Evolutionary conservation across 2,113 vertebrate species (phyloP), one percentile per base, ranked within the genome.

Genomic region (Alces alces): DNA sequence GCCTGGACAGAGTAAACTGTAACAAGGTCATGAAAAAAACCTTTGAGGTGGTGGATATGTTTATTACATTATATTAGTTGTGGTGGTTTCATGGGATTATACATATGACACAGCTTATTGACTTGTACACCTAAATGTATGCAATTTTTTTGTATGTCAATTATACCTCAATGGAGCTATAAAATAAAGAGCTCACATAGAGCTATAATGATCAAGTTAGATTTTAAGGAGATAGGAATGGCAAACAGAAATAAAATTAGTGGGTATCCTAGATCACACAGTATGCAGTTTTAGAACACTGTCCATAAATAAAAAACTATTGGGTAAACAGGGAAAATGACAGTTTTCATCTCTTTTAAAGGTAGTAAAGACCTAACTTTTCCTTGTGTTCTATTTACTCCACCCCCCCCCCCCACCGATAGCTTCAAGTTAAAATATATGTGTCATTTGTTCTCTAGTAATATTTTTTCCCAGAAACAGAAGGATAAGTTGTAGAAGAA

Each of bases 401-500:
- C n/a, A n/a, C n/a, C n/a, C n/a, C n/a, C n/a, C n/a, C n/a, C n/a
- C n/a, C 23, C 6, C 25, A 55, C 36, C 19, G 10, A 13, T 36
- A 36, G 36, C 76, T 86, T 47, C 23, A 14, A 94, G 89, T 76
- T 70, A 96, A 95, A 80, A 85, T 57, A 6, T 36, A 6, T 60
- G 43, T 89, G 25, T 12, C 57, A 78, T 85, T 90, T 88, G 36
- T 79, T 94, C 93, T 83, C 11, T 55, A 50, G 30, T 33, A 36
- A 43, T 78, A 52, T 50, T 87, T 82, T 82, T 21, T 6, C 25
- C 50, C 61, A 86, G 96, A 96, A 96, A 79, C 17, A 88, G 70
- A 91, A 64, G 30, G 23, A 30, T 95, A 79, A 86, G 47, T 92
- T 64, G 84, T 60, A 82, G 89, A 11, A 89, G 43, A 97, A 82